These are phyloP conservation scores for Rattus norvegicus DNA, from an alignment of 2,113 vertebrate genomes.

Conservation along the genomic window GRCr8 NC_086032.1:103751501-103752000, in stretches of 20 bases:
- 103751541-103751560: slow-evolving; percentile 47
- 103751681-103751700: slow-evolving; percentile 76
- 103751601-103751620: neutral
- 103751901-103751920: slow-evolving; percentile 88
- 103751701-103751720: slow-evolving; percentile 80
- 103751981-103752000: slow-evolving; percentile 93
- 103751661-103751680: slow-evolving; percentile 63
- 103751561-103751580: neutral
- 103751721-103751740: slow-evolving; percentile 81
- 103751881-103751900: slow-evolving; percentile 86
- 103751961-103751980: slow-evolving; percentile 91
- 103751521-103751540: slow-evolving; percentile 73
- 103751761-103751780: slow-evolving; percentile 82
- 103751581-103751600: neutral
- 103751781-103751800: slow-evolving; percentile 83
- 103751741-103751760: slow-evolving; percentile 71
- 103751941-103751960: slow-evolving; percentile 88
- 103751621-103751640: slow-evolving; percentile 54
- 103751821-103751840: slow-evolving; percentile 86
- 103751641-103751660: slow-evolving; percentile 64
- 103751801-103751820: slow-evolving; percentile 87
- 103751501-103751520: slow-evolving; percentile 62
- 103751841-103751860: slow-evolving; percentile 85
- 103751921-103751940: slow-evolving; percentile 86
- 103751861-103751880: slow-evolving; percentile 83